Percentiles rank a stretch among this genome's conserved stretches.
These are phyloP conservation scores for Yponomeuta sedellus DNA, from an alignment of 2,888 invertebrate genomes.

Conservation along the genomic window DNA sequence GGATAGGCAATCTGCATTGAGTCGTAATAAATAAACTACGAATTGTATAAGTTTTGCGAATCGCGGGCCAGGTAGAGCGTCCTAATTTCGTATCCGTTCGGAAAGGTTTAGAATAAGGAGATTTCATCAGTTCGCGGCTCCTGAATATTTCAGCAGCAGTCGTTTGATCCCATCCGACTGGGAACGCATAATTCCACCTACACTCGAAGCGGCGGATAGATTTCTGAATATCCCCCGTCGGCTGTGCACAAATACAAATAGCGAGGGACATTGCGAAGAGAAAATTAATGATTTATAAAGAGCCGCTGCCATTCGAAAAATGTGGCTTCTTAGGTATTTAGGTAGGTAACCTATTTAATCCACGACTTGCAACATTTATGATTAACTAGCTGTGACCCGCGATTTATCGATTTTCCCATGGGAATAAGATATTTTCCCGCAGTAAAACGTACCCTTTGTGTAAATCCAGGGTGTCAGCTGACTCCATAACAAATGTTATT, in stretches of 20 bases:
- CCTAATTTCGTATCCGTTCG: neutral
- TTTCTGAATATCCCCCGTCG: neutral
- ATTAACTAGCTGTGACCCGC: no score
- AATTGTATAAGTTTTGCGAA: neutral
- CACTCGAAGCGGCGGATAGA: neutral
- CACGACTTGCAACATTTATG: no score
- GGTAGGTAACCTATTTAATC: no score
- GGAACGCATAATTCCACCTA: neutral
- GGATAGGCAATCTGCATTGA: no score
- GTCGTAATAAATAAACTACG: no score
- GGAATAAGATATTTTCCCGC: no score
- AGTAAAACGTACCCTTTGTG: no score
- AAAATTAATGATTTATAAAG: neutral
- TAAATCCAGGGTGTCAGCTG: no score
- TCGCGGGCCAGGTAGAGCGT: neutral
- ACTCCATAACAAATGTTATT: no score
- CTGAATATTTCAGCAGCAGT: conserved; percentile 1
- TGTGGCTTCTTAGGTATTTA: no score
- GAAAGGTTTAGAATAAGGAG: neutral
- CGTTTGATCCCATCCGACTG: neutral
- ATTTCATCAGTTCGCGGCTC: neutral
- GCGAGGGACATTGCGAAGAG: neutral
- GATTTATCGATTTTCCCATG: no score
- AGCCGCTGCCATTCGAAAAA: no score
- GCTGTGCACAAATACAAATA: neutral